A percentile compares a stretch with the other conserved stretches of the same genome.
These are phyloP conservation scores for Etheostoma nigrum DNA, from an alignment of 2,797 vertebrate genomes.

Conservation along the genomic window DNA sequence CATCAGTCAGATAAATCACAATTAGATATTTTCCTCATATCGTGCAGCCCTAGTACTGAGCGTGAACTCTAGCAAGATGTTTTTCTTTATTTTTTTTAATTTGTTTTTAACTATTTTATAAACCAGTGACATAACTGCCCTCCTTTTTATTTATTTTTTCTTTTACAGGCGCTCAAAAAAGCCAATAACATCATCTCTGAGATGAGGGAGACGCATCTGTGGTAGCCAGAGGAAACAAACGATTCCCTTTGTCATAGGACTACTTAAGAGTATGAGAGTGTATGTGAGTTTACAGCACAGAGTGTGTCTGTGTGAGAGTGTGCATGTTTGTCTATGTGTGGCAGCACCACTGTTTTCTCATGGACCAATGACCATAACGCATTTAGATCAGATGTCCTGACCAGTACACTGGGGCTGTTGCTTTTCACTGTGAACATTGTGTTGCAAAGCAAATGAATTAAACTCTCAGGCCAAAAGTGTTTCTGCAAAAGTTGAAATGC, in stretches of 20 bases:
- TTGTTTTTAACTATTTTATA: slow-evolving; percentile 5
- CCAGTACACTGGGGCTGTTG: slow-evolving; percentile 33
- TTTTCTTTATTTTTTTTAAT: slow-evolving; percentile 21
- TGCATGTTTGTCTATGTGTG: slow-evolving; percentile 14
- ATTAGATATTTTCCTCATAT: too few relatives aligned
- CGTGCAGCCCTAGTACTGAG: background rate
- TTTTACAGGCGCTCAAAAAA: slow-evolving; percentile 85
- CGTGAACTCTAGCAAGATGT: slow-evolving; percentile 6
- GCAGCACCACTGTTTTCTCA: slow-evolving; percentile 53
- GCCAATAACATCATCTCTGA: slow-evolving; percentile 89
- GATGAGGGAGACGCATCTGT: slow-evolving; percentile 90
- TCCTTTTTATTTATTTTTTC: background rate
- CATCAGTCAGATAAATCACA: too few relatives aligned
- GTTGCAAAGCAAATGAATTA: slow-evolving; percentile 46
- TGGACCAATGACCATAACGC: slow-evolving; percentile 67
- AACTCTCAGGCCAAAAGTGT: slow-evolving; percentile 65
- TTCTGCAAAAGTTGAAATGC: slow-evolving; percentile 34
- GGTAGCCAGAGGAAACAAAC: slow-evolving; percentile 79
- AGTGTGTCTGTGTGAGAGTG: background rate
- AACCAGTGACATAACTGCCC: slow-evolving; percentile 24
- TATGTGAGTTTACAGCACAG: slow-evolving; percentile 65
- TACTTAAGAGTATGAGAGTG: slow-evolving; percentile 60
- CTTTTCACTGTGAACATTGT: slow-evolving; percentile 68
- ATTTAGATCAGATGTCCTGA: slow-evolving; percentile 51
- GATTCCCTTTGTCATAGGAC: slow-evolving; percentile 39